Evolutionary conservation across 2,888 invertebrate genomes (phyloP).

Genomic region (Eudasyphora cyanicolor): DNA sequence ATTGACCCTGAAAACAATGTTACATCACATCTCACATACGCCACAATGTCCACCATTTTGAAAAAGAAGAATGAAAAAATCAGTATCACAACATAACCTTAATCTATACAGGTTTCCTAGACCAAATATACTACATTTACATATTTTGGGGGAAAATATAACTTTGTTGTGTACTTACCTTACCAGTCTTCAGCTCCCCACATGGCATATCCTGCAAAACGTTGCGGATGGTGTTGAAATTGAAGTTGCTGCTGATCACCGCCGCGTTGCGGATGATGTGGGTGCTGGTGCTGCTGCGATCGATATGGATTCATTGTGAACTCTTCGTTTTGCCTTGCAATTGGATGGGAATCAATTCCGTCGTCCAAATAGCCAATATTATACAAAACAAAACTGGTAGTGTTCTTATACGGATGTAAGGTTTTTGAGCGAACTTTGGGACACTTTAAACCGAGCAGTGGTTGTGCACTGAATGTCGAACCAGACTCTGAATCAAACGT

Average conservation of each 20-base stretch:
- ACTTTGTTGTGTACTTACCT: constrained; percentile 55
- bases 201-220: constrained; percentile 42
- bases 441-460: not conserved
- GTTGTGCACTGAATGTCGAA: not conserved
- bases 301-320: constrained; percentile 44
- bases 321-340: not conserved
- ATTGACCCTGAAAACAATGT: too few species aligned
- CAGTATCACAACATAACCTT: constrained; percentile 25
- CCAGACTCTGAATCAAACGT: constrained; percentile 13
- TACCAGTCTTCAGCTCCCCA: constrained; percentile 56
- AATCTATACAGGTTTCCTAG: not conserved
- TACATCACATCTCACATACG: not conserved
- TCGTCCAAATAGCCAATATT: not conserved
- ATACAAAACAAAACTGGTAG: not conserved
- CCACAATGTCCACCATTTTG: not conserved
- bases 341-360: not conserved
- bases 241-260: constrained; percentile 28
- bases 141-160: not conserved
- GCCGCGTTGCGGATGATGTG: too few species aligned
- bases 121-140: not conserved
- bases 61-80: not conserved
- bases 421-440: not conserved
- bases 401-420: not conserved
- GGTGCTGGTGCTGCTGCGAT: constrained; percentile 26
- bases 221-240: constrained; percentile 30